Conservation (phyloP, 2,113 vertebrate species). For the Struthio camelus region DNA sequence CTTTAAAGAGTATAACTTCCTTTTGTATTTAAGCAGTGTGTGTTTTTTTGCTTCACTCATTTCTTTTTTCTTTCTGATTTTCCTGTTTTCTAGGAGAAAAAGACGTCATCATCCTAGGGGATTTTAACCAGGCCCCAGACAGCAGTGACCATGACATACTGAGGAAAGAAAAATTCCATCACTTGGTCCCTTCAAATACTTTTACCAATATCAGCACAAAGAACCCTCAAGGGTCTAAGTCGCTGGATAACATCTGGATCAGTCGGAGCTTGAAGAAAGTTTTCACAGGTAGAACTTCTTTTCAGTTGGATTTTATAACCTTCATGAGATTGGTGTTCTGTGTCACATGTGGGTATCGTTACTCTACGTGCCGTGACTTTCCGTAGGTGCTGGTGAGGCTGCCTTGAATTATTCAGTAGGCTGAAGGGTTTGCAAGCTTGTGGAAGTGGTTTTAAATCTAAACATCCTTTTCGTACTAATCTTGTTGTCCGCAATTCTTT, state of each 20-base stretch:
- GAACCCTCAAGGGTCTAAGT: conserved; percentile 87
- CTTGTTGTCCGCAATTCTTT: not conserved
- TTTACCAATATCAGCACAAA: conserved; percentile 97
- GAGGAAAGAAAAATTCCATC: conserved; percentile 87
- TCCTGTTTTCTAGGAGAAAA: conserved; percentile 81
- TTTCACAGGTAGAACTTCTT: conserved; percentile 82
- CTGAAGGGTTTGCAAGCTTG: not conserved
- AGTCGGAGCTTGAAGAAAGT: conserved; percentile 88
- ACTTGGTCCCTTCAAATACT: conserved; percentile 81
- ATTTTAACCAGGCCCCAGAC: conserved; percentile 87
- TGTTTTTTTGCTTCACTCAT: not conserved
- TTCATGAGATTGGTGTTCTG: accelerated
- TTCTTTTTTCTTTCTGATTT: not conserved
- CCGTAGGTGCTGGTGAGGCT: not conserved
- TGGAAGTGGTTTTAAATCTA: too few relatives aligned
- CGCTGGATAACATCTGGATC: conserved; percentile 94
- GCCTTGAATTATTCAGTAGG: not conserved
- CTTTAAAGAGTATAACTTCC: not conserved
- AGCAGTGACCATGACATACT: conserved; percentile 83
- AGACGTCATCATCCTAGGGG: conserved; percentile 88
- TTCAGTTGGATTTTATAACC: accelerated
- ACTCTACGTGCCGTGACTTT: not conserved
- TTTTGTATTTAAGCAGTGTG: not conserved
- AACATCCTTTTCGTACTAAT: not conserved
- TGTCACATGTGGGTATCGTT: accelerated